Evolutionary conservation across 2,113 vertebrate species (phyloP).

Genomic region (Tichodroma muraria): DNA sequence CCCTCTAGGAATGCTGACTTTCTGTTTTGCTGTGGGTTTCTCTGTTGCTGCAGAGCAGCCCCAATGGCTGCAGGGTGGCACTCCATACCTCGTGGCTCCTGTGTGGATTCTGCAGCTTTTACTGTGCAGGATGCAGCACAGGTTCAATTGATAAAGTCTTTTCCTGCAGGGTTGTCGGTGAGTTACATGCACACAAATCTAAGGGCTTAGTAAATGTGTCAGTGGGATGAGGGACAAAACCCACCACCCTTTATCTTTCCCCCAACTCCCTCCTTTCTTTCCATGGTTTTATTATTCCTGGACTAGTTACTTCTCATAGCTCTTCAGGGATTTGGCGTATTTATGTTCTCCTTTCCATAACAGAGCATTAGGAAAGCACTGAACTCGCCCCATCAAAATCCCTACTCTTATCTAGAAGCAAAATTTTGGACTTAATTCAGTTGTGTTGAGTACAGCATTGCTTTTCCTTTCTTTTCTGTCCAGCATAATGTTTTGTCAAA

Average conservation of each 20-base stretch:
- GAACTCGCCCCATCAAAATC: background rate
- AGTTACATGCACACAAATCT: background rate
- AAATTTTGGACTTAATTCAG: background rate
- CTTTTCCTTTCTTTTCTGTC: background rate
- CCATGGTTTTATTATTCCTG: background rate
- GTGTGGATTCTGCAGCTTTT: background rate
- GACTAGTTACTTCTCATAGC: background rate
- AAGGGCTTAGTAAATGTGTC: background rate
- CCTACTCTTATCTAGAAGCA: background rate
- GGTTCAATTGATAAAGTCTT: background rate
- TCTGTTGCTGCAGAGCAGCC: background rate
- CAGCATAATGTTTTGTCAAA: background rate
- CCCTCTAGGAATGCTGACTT: background rate
- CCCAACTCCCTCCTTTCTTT: background rate
- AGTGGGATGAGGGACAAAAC: background rate
- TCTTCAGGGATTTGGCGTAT: conserved; percentile 14
- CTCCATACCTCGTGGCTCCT: background rate
- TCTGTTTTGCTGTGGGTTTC: background rate
- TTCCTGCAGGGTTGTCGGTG: background rate
- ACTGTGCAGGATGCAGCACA: background rate
- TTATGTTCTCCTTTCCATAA: conserved; percentile 16
- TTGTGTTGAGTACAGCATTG: background rate
- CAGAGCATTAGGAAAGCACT: background rate
- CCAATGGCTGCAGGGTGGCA: background rate
- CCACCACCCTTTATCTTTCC: background rate